Evolutionary conservation across 92 coral and sea anemone genomes (phyloP).

Genomic region (Phenganax marumi): DNA sequence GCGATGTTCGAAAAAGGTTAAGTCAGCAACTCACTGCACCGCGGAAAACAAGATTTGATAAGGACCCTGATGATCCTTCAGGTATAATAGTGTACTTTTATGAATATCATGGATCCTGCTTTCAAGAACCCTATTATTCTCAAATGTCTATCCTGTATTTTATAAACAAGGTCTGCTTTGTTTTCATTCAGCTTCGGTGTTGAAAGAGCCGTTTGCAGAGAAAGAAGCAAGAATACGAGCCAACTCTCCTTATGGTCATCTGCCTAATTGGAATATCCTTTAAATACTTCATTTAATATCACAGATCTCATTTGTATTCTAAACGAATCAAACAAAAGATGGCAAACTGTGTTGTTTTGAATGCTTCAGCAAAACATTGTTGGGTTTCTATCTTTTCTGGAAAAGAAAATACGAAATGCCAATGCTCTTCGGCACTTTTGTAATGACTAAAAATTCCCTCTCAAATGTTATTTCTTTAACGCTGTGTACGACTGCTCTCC

Average conservation of each 20-base stretch:
- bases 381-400: background rate
- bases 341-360: background rate
- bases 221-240: conserved; percentile 83
- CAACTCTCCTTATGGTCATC: conserved; percentile 95
- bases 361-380: background rate
- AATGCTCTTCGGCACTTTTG: background rate
- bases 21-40: conserved; percentile 89
- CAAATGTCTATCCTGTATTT: background rate
- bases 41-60: conserved; percentile 72
- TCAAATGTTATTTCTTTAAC: conserved; percentile 54
- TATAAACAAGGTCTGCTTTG: background rate
- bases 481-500: conserved; percentile 71
- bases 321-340: too few species aligned
- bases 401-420: background rate
- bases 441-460: background rate
- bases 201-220: conserved; percentile 95
- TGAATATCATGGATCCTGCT: background rate
- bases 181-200: conserved; percentile 71
- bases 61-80: conserved; percentile 99
- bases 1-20: conserved; percentile 85
- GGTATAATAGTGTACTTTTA: conserved; percentile 55
- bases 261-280: conserved; percentile 99
- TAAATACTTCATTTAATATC: background rate
- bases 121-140: background rate
- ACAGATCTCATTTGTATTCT: background rate